A percentile compares a stretch with the other conserved stretches of the same genome.
Conservation (phyloP, 2,797 vertebrate species). For the Clarias platycephalus region DNA sequence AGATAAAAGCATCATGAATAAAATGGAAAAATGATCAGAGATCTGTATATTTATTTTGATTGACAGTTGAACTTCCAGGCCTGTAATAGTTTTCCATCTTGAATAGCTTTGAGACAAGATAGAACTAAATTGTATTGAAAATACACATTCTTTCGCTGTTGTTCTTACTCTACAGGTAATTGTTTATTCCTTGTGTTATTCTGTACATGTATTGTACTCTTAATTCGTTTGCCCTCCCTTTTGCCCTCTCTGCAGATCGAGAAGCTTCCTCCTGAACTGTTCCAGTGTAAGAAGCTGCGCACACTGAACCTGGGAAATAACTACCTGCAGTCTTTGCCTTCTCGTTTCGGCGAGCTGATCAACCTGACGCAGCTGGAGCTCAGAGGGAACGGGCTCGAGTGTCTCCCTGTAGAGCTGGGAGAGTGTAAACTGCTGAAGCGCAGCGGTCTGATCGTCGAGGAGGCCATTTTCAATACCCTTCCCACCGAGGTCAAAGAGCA, state of each 20-base stretch:
- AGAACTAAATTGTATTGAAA: background rate
- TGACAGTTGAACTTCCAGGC: background rate
- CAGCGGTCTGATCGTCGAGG: slow-evolving; percentile 91
- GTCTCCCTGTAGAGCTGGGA: slow-evolving; percentile 94
- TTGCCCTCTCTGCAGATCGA: slow-evolving; percentile 79
- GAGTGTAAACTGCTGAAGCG: slow-evolving; percentile 92
- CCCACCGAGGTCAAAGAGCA: slow-evolving; percentile 93
- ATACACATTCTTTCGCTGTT: background rate
- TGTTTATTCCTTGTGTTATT: background rate
- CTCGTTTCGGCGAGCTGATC: slow-evolving; percentile 92
- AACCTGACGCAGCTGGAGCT: slow-evolving; percentile 93
- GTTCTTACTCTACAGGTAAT: background rate
- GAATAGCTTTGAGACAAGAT: background rate
- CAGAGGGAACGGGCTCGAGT: slow-evolving; percentile 91
- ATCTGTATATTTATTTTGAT: background rate
- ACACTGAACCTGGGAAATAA: slow-evolving; percentile 95
- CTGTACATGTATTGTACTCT: background rate
- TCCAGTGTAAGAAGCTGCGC: slow-evolving; percentile 96
- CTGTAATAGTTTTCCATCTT: background rate
- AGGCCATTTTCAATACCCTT: slow-evolving; percentile 93
- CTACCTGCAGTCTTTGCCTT: slow-evolving; percentile 88
- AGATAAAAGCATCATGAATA: background rate
- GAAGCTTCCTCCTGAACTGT: slow-evolving; percentile 90
- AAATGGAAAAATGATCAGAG: background rate
- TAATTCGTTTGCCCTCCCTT: background rate